phyloP scores from a whole-genome alignment of 2,113 vertebrate genomes.

The Martes martes region DNA sequence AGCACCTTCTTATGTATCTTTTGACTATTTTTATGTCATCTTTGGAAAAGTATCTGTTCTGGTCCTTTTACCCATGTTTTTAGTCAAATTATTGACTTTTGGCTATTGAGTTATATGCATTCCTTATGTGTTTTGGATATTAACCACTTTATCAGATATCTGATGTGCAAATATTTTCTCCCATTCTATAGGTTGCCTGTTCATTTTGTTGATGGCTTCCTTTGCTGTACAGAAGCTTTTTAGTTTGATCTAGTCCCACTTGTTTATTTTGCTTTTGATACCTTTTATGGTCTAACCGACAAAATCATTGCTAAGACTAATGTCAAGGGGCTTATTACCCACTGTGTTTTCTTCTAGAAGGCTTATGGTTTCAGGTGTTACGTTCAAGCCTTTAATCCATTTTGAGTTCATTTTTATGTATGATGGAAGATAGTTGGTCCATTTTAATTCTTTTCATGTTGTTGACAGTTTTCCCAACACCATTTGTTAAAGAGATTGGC shows the following conservation, averaged over 20 bases:
- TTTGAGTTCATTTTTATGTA: neutral
- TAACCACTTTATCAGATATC: neutral
- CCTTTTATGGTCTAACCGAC: neutral
- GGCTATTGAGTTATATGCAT: neutral
- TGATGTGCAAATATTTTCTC: neutral
- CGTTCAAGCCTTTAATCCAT: neutral
- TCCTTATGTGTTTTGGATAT: neutral
- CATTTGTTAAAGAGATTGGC: neutral
- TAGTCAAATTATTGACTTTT: neutral
- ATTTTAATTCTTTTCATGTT: neutral
- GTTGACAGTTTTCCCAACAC: neutral
- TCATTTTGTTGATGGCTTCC: neutral
- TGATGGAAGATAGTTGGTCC: neutral
- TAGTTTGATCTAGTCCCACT: neutral
- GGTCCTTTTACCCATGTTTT: neutral
- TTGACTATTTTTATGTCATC: neutral
- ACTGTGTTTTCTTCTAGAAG: neutral
- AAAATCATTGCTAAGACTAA: neutral
- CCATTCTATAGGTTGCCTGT: neutral
- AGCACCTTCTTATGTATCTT: neutral
- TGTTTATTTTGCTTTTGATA: neutral
- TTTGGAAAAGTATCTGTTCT: neutral
- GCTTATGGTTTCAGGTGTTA: neutral
- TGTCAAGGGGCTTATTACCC: neutral
- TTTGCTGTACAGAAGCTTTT: constrained; percentile 2